Base-by-base conservation (phyloP, 2,113 vertebrate genomes). In the Phyllostomus hastatus region DNA sequence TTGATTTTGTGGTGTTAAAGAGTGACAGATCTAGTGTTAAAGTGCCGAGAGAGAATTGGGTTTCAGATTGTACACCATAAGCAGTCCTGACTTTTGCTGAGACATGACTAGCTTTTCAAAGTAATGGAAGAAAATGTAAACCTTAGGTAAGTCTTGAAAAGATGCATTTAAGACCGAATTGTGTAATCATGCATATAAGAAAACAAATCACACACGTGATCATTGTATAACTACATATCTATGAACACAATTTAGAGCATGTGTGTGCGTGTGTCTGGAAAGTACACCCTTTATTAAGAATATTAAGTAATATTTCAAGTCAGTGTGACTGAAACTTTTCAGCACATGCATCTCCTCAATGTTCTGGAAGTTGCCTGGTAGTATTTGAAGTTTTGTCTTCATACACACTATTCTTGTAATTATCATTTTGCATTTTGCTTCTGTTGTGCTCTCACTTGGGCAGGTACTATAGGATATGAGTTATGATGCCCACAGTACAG, bases 21-120 rank as follows among this genome's bases (percentile, higher is more conserved):
- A 97, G 97, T 98, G 98, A 98, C 97, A 90, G 96, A 97, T 97
- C 98, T 96, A 96, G 96, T 98, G 98, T 98, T 98, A 98, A 98
- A 64, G 16, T 97, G 93, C 91, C 69, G 31, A 92, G 90, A 96
- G 98, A 98, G 97, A 80, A 96, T 87, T 98, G 96, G 96, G 98
- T 97, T 97, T 98, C 95, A 87, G 97, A 93, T 81, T 96, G 97
- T 90, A 88, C 48, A 52, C 94, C 79, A 94, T 91, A 92, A 98
- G 96, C 97, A 97, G 48, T 70, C 86, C 78, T 97, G 95, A 73
- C 81, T 98, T 98, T 96, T 93, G 66, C 94, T 97, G 93, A 97
- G 80, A 81, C 79, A 92, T 83, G 97, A 94, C 87, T 96, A 72
- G 70, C n/a, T 98, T 98, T 97, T 95, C 93, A 93, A 98, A 98